Evolutionary conservation across 2,888 invertebrate species (phyloP), one percentile per base, ranked within the genome.

Genomic region (Ptycholaimellus sp.): DNA sequence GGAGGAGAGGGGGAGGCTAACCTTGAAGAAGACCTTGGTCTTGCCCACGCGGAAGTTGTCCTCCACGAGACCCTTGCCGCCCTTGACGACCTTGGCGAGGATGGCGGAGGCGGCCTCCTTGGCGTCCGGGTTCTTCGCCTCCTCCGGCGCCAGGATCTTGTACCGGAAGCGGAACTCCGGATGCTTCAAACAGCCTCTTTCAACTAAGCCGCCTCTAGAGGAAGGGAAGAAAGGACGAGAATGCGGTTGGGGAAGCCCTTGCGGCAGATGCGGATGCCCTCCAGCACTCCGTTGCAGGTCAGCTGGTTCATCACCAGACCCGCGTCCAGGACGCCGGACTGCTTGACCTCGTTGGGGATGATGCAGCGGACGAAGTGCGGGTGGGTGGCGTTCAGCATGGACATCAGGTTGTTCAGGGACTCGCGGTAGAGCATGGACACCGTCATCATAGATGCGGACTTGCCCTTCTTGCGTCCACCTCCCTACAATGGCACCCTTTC

Each of bases 191-290:
- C 96, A 80, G 79, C 90, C 93, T 72, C 90, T 90, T 79, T 90
- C 93, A 65, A 90, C 90, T 46, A 64, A 79, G 18, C n/a, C 11
- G 3, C 14, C 7, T 27, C 2, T 19, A 9, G 28, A 4, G 3
- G 19, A 3, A 7, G 6, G 32, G 9, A 16, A 14, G 23, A 14
- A 22, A 21, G 2, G 13, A 29, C 6, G 21, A 21, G 13, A 25
- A 3, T 7, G 9, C 16, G n/a, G 79, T 90, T 93, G 72, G 93
- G 96, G 80, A 96, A 96, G 65, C 96, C 96, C 49, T 68, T 67
- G 70, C 93, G 79, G 70, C 93, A 96, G 72, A 96, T 96, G 83
- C 96, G 87, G 73, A 96, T 96, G 70, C 96, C 96, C 76, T 96
- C 96, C 72, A 96, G 79, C 71, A 96, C 96, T 83, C 93, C 96